Evolutionary conservation across 2,113 vertebrate species (phyloP), one percentile per base, ranked within the genome.

Genomic region (Hydrochoerus hydrochaeris): DNA sequence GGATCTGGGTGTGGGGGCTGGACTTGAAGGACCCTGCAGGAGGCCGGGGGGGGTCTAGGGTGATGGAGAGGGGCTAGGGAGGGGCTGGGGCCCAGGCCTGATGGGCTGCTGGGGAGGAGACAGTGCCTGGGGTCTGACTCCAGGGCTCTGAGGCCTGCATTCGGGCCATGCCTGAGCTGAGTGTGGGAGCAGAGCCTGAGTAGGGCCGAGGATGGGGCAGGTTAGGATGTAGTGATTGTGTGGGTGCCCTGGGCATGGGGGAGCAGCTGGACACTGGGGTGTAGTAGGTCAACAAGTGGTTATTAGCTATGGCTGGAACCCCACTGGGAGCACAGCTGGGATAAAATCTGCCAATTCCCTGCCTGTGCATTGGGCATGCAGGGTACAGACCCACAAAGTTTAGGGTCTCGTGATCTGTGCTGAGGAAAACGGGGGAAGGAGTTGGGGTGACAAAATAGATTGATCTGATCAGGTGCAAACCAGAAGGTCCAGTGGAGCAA

Each of bases 191-290:
- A 69, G 67, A 96, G 19, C 49, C 30, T 35, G 26, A 20, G 12
- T 2, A 5, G 35, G 26, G 52, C 46, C 17, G 73, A 49, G 32
- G 12, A 49, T 9, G 20, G 69, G 58, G 52, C 49, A 30, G 71
- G 16, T 78, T 24, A 35, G 60, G 24, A 41, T 2, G 0, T 1
- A 14, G 28, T 38, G 41, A 65, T 28, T 10, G 0, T 3, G 4
- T 35, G n/a, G 46, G 28, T 28, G 7, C 20, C 1, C n/a, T 38
- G 81, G 35, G 41, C 13, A 6, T 73, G 16, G 16, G 30, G n/a
- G 77, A 38, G 35, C 12, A 71, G 24, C 44, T 41, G 26, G 65
- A 71, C 26, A 22, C 16, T 17, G 0, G 2, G 65, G 82, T 69
- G 26, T 78, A 85, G 13, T 69, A 67, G 0, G 0, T 69, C 35